Evolutionary conservation across 2,888 invertebrate genomes (phyloP), one percentile per base, ranked within the genome.

Genomic region (Strigamia crassipes): DNA sequence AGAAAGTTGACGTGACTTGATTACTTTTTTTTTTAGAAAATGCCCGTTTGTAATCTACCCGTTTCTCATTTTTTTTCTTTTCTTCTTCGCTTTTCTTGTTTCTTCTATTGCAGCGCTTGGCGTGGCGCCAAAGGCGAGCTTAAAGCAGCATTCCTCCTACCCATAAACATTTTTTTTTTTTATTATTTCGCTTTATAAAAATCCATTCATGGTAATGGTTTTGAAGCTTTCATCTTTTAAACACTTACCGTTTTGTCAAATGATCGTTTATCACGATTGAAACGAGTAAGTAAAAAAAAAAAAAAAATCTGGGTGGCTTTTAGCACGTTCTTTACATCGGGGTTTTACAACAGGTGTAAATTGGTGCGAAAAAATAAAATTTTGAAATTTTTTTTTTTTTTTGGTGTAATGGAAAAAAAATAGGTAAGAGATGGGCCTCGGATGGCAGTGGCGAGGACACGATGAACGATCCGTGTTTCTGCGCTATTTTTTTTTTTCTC

Each of bases 31-130:
- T 61, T 15, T 15, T 61, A 1, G 21, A n/a, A 21, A n/a, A n/a
- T 61, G 61, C 61, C 61, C 18, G 61, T 61, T 61, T 61, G 61
- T 61, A 61, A 61, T 61, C 61, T 61, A 61, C 61, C 61, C 61
- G 18, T 3, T 15, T 18, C 61, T 21, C 6, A 10, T 78, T 15
- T 41, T 21, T 66, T 78, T 6, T 66, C 27, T 81, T 23, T 31
- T 77, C 15, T n/a, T n/a, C n/a, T n/a, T n/a, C n/a, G n/a, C n/a
- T n/a, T 31, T 9, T 81, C 61, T 61, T 61, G 61, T 61, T 42
- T 42, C 42, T 42, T 42, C 61, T 18, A 21, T 51, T 21, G 61
- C 18, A 61, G 3, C 18, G 18, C 15, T 18, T 61, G 61, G 61
- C 61, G n/a, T 18, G 6, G 4, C 18, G 61, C 61, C 61, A 61